Conservation (phyloP, 2,888 invertebrate species). For the Chironomus tentans region DNA sequence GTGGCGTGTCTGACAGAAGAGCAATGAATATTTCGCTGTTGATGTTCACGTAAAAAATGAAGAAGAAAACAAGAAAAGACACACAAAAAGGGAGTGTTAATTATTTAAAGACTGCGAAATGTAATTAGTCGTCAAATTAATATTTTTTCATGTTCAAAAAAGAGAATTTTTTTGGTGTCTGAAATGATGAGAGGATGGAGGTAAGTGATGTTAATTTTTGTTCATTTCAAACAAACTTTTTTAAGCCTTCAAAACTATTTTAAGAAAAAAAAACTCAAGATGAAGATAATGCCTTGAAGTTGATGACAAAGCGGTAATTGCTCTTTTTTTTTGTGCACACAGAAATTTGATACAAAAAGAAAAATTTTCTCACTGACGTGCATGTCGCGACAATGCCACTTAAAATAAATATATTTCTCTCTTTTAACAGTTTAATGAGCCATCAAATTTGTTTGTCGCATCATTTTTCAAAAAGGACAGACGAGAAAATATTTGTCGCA, state of each 20-base stretch:
- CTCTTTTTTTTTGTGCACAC: no score
- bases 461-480: not conserved
- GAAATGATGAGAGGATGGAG: no score
- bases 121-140: not conserved
- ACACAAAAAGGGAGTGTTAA: not conserved
- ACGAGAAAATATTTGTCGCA: no score
- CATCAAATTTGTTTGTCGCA: not conserved
- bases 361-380: no score
- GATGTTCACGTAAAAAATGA: not conserved
- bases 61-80: not conserved
- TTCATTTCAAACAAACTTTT: no score
- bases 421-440: not conserved
- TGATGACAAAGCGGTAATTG: not conserved
- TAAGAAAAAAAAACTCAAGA: not conserved
- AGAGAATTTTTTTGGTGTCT: not conserved
- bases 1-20: no score
- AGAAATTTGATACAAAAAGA: no score
- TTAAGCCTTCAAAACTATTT: not conserved
- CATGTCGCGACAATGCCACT: not conserved
- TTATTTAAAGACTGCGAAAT: not conserved
- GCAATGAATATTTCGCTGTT: no score
- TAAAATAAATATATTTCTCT: not conserved
- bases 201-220: no score
- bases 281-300: not conserved
- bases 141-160: not conserved